Base-by-base conservation (phyloP, 2,113 vertebrate genomes). In the Sisor rabdophorus region DNA sequence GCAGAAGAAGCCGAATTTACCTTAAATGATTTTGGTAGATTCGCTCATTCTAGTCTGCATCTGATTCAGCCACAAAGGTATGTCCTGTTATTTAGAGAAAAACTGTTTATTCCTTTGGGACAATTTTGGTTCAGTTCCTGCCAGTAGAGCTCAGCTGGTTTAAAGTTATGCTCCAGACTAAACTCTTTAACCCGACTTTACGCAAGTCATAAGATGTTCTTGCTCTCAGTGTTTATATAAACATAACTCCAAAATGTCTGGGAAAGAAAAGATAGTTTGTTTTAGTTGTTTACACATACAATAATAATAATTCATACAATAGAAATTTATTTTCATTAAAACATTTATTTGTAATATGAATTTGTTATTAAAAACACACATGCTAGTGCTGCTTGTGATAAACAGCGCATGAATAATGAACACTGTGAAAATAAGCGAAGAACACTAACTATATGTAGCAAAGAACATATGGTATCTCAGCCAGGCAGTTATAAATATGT, bases 321-420 rank as follows among this genome's bases (percentile, higher is more conserved):
- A 17, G 40, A 48, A 67, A 47, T n/a, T 3, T 22, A 16, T 36
- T 22, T 73, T 26, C 22, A 28, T 50, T 40, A 9, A 22, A n/a
- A 8, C 12, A 69, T 71, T 32, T 71, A 54, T 71, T 55, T 56
- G 40, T 71, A 56, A 40, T 71, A 55, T 56, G 12, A 36, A 71
- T 36, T 9, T 19, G 12, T 10, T 40, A 55, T 36, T 55, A 20
- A 9, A 61, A 61, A 48, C 13, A 50, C 2, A 61, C 40, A 52
- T n/a, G 17, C 24, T 20, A 61, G 19, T 36, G 32, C 32, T n/a
- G n/a, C n/a, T n/a, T n/a, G n/a, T n/a, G n/a, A 47, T 26, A 28
- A 59, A 58, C 3, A 58, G 54, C 13, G 2, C 54, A 47, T 58
- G 24, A 44, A 60, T 73, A 60, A 60, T 73, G 9, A 22, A 64